Base-by-base conservation (phyloP, 2,797 vertebrate species). In the Tangara arthus region DNA sequence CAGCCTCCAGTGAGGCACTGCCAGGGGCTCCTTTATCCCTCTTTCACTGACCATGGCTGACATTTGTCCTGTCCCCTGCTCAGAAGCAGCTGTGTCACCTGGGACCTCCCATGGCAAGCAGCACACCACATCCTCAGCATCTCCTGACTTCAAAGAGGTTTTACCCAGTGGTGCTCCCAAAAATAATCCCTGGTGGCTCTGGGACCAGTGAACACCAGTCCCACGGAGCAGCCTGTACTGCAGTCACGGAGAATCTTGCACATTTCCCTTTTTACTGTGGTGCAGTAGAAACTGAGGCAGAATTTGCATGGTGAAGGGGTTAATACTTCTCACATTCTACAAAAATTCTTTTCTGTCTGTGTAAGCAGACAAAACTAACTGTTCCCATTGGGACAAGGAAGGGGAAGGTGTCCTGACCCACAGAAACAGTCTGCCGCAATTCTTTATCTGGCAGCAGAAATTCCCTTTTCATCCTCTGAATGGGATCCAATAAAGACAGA, bases 401-500 rank as follows among this genome's bases (percentile, higher is more conserved):
- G 34, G 37, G 52, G 44, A 70, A 89, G 82, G 21, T 92, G 52
- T 80, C 87, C 83, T 80, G 75, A 92, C 65, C 66, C 44, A 79
- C 63, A 87, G 59, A 89, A 63, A 1, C 44, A 68, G 44, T 35
- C 59, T 86, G 42, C 61, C 90, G 53, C 70, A 80, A 30, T 24
- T 81, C 73, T 90, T 72, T 46, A n/a, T 80, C 55, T 85, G 61
- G 68, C 69, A 92, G 41, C 46, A 79, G 78, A 60, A 87, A 84
- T 80, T 88, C 92, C 42, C 70, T 69, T 91, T 90, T 50, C 23
- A 8, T 80, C 57, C 85, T 83, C 59, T 91, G 91, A 88, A 87
- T 16, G 30, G 72, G 47, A 71, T 87, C 46, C 70, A 89, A 34
- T 76, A 82, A 85, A 75, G 86, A 83, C 37, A 78, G 61, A 92